Percentiles rank a stretch among this genome's conserved stretches.
These are phyloP conservation scores for Poecilia picta DNA, from an alignment of 2,797 vertebrate genomes.

Conservation along the genomic window DNA sequence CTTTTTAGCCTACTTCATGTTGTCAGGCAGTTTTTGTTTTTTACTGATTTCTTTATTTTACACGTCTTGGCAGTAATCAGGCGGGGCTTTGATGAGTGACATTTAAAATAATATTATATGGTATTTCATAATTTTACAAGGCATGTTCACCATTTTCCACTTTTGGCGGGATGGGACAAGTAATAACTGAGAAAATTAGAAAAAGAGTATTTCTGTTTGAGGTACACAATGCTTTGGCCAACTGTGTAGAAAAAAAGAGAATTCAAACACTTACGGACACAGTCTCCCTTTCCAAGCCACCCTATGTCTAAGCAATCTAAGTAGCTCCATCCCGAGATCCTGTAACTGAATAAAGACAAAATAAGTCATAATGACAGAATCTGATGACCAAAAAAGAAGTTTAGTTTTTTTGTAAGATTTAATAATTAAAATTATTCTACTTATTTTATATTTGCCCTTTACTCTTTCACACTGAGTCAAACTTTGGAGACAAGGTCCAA, in stretches of 20 bases:
- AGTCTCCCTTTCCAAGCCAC: constrained; percentile 55
- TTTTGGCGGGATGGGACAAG: too few relatives aligned
- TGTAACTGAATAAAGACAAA: constrained; percentile 57
- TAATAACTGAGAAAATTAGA: too few relatives aligned
- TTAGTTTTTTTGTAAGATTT: not conserved
- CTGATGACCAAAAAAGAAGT: not conserved
- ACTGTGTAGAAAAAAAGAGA: too few relatives aligned
- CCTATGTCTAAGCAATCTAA: constrained; percentile 43
- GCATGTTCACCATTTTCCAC: too few relatives aligned
- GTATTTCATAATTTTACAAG: not conserved
- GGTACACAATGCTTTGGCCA: too few relatives aligned
- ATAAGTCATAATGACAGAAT: not conserved
- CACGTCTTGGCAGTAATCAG: not conserved
- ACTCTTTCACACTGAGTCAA: not conserved
- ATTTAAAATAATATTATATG: not conserved
- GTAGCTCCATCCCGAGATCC: constrained; percentile 36
- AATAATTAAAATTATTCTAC: not conserved
- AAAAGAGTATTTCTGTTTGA: too few relatives aligned
- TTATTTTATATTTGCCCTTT: not conserved
- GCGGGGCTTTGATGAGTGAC: not conserved
- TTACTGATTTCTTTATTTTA: not conserved
- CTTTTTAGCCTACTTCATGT: not conserved
- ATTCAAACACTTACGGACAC: too few relatives aligned
- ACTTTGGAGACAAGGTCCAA: not conserved
- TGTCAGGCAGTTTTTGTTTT: not conserved